Conservation (phyloP, 2,888 invertebrate genomes). For the Exocentrus adspersus region DNA sequence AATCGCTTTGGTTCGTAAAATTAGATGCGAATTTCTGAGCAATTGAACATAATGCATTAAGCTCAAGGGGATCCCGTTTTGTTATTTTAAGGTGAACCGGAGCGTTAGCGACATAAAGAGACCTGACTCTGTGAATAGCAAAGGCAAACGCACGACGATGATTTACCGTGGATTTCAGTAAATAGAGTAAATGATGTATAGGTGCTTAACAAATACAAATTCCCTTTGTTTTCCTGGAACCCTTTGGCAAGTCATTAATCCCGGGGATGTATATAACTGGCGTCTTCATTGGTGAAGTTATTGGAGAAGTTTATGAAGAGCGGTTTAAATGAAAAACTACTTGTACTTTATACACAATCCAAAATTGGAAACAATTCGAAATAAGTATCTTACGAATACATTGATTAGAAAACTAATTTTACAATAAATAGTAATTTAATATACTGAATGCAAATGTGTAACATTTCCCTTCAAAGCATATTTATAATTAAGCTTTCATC, state of each 20-base stretch:
- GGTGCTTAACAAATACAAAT: constrained; percentile 40
- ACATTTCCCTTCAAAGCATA: too few species aligned
- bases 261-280: constrained; percentile 13
- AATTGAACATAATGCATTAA: constrained; percentile 23
- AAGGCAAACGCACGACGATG: constrained; percentile 29
- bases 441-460: too few species aligned
- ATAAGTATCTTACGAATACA: too few species aligned
- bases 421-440: too few species aligned
- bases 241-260: constrained; percentile 23
- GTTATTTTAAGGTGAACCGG: constrained; percentile 17
- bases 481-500: too few species aligned
- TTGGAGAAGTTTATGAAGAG: not conserved
- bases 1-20: constrained; percentile 7
- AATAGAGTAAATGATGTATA: constrained; percentile 38
- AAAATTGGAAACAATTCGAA: too few species aligned
- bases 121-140: constrained; percentile 5
- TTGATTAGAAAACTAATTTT: too few species aligned
- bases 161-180: constrained; percentile 28
- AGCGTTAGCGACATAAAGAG: constrained; percentile 17
- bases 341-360: not conserved
- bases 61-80: constrained; percentile 21
- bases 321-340: not conserved
- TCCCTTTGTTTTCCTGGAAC: constrained; percentile 35
- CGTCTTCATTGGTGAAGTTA: constrained; percentile 5
- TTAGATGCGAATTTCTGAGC: constrained; percentile 18